Percentiles rank a stretch among this genome's conserved stretches.
phyloP scores from a whole-genome alignment of 2,888 invertebrate genomes.

The Sarcophaga subvicina region DNA sequence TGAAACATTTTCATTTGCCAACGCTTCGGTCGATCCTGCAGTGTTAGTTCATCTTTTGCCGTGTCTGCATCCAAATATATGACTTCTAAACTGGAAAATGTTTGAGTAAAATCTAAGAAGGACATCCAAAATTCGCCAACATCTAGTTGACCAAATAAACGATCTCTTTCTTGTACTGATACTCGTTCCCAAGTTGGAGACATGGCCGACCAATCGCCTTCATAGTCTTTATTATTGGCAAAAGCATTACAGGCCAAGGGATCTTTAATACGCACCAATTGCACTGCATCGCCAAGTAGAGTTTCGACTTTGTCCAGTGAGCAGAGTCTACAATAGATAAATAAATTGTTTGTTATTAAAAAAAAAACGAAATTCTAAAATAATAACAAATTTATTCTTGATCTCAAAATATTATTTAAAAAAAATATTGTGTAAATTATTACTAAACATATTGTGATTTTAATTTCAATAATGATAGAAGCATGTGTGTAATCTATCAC shows the following conservation, averaged over 20 bases:
- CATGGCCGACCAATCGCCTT: conserved; percentile 87
- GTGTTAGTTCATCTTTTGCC: conserved; percentile 90
- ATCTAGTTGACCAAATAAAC: conserved; percentile 86
- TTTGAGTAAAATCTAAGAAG: conserved; percentile 90
- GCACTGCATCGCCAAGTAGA: conserved; percentile 87
- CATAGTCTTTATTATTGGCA: conserved; percentile 85
- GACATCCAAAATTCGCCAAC: conserved; percentile 92
- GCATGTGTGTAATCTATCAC: no score
- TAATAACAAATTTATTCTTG: no score
- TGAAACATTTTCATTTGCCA: conserved; percentile 95
- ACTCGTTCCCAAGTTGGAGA: conserved; percentile 90
- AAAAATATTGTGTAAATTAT: background rate
- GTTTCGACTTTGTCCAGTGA: conserved; percentile 84
- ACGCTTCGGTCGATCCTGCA: conserved; percentile 87
- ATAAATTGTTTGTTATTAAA: background rate
- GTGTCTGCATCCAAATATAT: conserved; percentile 94
- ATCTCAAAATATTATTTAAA: no score
- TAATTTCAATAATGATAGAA: background rate
- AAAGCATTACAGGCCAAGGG: conserved; percentile 84
- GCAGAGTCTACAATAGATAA: conserved; percentile 73
- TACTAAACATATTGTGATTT: background rate
- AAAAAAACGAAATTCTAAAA: no score
- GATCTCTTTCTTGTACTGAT: conserved; percentile 87
- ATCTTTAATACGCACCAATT: conserved; percentile 87
- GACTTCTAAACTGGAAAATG: conserved; percentile 91